Base-by-base conservation (phyloP, 2,797 vertebrate species). In the Amniataba percoides region DNA sequence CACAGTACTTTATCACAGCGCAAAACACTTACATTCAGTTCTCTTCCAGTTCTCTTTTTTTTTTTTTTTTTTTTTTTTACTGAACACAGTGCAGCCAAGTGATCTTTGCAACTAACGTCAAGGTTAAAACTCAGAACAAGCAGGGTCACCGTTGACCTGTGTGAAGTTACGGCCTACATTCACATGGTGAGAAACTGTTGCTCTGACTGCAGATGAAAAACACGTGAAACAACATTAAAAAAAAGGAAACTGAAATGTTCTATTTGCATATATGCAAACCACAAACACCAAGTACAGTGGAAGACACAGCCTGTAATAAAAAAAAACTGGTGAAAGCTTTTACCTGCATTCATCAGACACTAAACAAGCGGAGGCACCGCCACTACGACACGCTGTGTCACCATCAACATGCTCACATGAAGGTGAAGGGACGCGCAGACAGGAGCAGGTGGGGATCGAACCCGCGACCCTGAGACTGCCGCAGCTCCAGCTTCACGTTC, bases 101-200 rank as follows among this genome's bases (percentile, higher is more conserved):
- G n/a, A n/a, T n/a, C n/a, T n/a, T 19, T 27, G 23, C 19, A 55
- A 4, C 18, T 7, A 42, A 5, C 19, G 16, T 52, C 36, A 72
- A 72, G n/a, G 60, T 70, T 55, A 43, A 60, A 25, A 42, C 52
- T 23, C 13, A 2, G 31, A 61, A 62, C 36, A 67, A 53, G 21
- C 5, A 1, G 27, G 21, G 46, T 42, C 25, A 23, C 9, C 49
- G 53, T 73, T 61, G 9, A 18, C 55, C 13, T 18, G 14, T 23
- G 36, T 49, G 15, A 57, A 16, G 2, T 14, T 67, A 14, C 1
- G 7, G 2, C 31, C 31, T 13, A 8, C 27, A 21, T 56, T 49
- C 52, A 49, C 39, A 46, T 48, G 52, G 11, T 13, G 7, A 48
- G 9, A 46, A 15, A 40, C 2, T 19, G 14, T 68, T 27, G 21